Conservation (phyloP, 2,113 vertebrate species). For the Catagonus wagneri region DNA sequence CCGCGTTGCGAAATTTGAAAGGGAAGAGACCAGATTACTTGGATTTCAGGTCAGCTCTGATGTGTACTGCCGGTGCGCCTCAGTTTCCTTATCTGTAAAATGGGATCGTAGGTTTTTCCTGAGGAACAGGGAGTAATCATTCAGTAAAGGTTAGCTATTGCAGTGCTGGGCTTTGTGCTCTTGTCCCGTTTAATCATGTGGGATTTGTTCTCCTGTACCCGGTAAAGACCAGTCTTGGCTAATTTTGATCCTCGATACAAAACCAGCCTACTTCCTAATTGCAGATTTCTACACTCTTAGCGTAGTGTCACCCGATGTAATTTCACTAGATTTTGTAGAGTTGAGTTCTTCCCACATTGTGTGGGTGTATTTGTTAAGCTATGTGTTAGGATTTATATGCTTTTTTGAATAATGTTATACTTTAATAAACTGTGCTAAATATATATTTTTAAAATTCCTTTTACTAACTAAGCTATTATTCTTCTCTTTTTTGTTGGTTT, state of each 20-base stretch:
- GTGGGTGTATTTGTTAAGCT: not conserved
- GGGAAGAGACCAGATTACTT: not conserved
- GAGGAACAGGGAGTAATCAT: not conserved
- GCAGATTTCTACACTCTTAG: not conserved
- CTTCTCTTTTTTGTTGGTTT: not conserved
- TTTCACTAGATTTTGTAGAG: not conserved
- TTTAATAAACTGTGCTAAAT: not conserved
- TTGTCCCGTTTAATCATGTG: not conserved
- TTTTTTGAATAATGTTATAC: not conserved
- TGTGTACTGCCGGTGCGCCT: not conserved
- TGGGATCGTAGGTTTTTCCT: not conserved
- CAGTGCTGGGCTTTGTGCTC: not conserved
- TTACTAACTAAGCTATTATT: not conserved
- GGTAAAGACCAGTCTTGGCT: not conserved
- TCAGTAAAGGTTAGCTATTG: not conserved
- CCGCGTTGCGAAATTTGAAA: not conserved
- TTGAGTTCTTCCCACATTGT: not conserved
- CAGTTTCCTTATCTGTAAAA: not conserved
- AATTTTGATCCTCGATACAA: not conserved
- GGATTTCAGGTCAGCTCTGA: not conserved
- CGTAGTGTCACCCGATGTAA: not conserved
- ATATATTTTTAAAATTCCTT: not conserved
- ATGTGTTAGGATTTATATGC: fast-evolving
- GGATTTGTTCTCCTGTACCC: not conserved
- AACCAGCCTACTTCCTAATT: not conserved